phyloP scores from a whole-genome alignment of 2,888 invertebrate species.

The Agrypnus murinus region DNA sequence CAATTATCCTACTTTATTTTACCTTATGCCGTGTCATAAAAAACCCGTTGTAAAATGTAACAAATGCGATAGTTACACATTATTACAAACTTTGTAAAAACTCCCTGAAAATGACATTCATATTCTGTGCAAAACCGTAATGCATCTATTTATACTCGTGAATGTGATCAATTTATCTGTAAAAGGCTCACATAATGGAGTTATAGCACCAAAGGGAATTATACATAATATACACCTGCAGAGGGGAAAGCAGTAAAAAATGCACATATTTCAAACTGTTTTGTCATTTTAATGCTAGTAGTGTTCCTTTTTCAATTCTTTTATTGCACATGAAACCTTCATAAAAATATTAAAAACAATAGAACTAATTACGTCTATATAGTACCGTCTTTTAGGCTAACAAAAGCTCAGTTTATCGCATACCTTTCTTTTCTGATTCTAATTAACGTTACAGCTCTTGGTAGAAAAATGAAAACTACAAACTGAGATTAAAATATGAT shows the following conservation, averaged over 20 bases:
- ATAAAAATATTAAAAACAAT: too few species aligned
- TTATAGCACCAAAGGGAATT: slow-evolving; percentile 28
- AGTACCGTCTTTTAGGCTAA: too few species aligned
- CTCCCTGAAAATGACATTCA: background rate
- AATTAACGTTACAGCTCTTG: too few species aligned
- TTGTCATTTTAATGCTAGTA: slow-evolving; percentile 21
- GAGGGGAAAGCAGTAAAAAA: slow-evolving; percentile 16
- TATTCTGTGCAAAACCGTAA: slow-evolving; percentile 13
- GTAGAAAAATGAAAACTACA: background rate
- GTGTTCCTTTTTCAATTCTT: background rate
- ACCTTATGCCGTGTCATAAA: too few species aligned
- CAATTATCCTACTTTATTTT: too few species aligned
- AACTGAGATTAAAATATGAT: slow-evolving; percentile 20
- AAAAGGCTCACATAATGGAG: slow-evolving; percentile 25
- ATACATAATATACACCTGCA: slow-evolving; percentile 27
- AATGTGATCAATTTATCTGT: slow-evolving; percentile 18
- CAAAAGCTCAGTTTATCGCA: too few species aligned
- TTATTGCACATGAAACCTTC: too few species aligned
- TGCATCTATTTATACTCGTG: slow-evolving; percentile 10
- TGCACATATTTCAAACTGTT: slow-evolving; percentile 18
- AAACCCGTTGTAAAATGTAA: too few species aligned
- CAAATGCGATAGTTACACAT: too few species aligned
- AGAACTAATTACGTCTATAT: too few species aligned
- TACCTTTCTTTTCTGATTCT: too few species aligned
- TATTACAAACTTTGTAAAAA: too few species aligned